A percentile compares a stretch with the other conserved stretches of the same genome.
Conservation (phyloP, 2,888 invertebrate species). For the Agrochola lychnidis region DNA sequence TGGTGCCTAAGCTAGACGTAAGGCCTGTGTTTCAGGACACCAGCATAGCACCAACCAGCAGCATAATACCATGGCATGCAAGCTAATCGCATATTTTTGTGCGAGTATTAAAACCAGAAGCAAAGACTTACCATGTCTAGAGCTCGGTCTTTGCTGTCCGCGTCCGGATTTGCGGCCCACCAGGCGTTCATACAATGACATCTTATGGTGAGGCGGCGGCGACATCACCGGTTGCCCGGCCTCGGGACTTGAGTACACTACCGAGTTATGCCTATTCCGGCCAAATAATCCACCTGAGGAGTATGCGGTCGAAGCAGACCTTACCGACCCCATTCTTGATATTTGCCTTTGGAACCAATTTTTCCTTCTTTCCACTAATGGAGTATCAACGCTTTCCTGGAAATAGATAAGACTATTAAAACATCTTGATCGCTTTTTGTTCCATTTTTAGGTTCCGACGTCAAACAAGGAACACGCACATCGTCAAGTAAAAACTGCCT, state of each 20-base stretch:
- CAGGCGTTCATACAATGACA: conserved; percentile 95
- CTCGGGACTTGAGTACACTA: conserved; percentile 92
- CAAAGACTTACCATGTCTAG: conserved; percentile 91
- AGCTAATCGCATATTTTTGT: no score
- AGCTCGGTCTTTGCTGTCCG: conserved; percentile 91
- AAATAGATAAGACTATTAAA: conserved; percentile 56
- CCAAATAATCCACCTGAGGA: conserved; percentile 94
- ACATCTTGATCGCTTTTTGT: not conserved
- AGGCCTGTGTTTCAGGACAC: no score
- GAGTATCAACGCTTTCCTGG: conserved; percentile 97
- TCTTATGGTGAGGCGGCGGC: conserved; percentile 91
- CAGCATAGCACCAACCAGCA: no score
- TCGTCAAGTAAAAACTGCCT: not conserved
- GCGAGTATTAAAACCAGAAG: not conserved
- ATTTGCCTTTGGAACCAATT: conserved; percentile 97
- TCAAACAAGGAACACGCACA: no score
- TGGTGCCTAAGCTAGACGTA: no score
- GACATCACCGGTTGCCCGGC: conserved; percentile 86
- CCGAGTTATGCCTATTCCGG: conserved; percentile 94
- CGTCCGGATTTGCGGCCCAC: conserved; percentile 95
- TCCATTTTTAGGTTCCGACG: not conserved
- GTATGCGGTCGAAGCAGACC: conserved; percentile 96
- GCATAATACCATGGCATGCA: no score
- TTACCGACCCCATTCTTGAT: conserved; percentile 95
- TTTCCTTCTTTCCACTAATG: conserved; percentile 95